phyloP scores from a whole-genome alignment of 2,888 invertebrate genomes.

The Drosophila lutescens region DNA sequence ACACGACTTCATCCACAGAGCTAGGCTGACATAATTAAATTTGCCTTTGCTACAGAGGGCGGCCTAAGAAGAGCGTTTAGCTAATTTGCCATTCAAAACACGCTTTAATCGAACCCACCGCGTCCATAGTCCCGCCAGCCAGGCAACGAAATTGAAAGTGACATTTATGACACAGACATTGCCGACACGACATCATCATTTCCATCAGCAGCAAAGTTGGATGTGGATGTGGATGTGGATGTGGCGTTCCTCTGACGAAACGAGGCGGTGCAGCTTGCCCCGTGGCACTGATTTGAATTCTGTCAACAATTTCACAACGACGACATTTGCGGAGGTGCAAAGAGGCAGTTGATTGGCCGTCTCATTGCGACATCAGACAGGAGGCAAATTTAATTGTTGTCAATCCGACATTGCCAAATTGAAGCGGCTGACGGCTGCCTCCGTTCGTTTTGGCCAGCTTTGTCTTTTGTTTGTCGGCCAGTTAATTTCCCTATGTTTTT shows the following conservation, averaged over 20 bases:
- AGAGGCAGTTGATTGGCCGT: constrained; percentile 25
- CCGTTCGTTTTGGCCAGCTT: constrained; percentile 15
- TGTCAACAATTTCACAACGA: constrained; percentile 69
- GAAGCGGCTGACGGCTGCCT: constrained; percentile 32
- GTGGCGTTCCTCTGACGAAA: constrained; percentile 10
- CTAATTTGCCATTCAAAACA: constrained; percentile 71
- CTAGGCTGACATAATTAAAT: constrained; percentile 55
- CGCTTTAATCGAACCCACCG: constrained; percentile 63
- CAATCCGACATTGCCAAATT: constrained; percentile 59
- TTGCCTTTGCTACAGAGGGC: constrained; percentile 33
- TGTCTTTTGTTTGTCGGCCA: constrained; percentile 11
- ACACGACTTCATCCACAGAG: constrained; percentile 21
- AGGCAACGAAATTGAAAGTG: constrained; percentile 70
- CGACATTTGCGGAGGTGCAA: constrained; percentile 48
- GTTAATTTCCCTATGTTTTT: constrained; percentile 42
- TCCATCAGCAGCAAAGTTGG: constrained; percentile 22
- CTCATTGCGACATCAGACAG: constrained; percentile 24
- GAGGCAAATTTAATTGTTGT: constrained; percentile 63
- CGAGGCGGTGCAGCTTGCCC: constrained; percentile 33
- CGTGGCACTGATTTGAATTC: constrained; percentile 73
- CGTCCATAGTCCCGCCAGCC: constrained; percentile 44
- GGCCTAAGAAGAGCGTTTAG: constrained; percentile 30
- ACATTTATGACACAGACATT: constrained; percentile 70
- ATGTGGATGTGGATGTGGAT: no score
- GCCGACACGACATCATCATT: constrained; percentile 15